These are phyloP conservation scores for Heliothis peltigera DNA, from an alignment of 2,888 invertebrate species.

Conservation along the genomic window DNA sequence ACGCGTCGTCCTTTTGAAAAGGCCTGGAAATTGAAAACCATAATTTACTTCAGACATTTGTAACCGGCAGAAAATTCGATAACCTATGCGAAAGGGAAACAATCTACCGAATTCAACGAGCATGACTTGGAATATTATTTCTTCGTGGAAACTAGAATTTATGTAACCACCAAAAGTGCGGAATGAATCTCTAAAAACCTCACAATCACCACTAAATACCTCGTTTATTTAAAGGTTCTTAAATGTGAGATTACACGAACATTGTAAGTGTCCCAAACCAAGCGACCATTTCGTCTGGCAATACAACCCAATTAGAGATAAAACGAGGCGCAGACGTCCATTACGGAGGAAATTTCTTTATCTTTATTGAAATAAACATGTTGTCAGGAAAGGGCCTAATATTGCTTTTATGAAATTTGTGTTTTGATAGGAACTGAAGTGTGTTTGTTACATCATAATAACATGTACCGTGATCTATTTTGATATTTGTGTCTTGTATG, in stretches of 20 bases:
- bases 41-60: constrained; percentile 16
- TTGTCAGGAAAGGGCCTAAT: constrained; percentile 58
- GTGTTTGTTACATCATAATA: too few species aligned
- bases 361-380: constrained; percentile 69
- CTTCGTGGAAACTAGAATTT: not conserved
- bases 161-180: not conserved
- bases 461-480: too few species aligned
- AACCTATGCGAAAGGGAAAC: not conserved
- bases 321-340: constrained; percentile 64
- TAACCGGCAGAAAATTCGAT: not conserved
- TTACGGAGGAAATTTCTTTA: constrained; percentile 67
- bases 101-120: not conserved
- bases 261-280: constrained; percentile 47
- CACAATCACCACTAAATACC: constrained; percentile 31
- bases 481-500: too few species aligned
- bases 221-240: constrained; percentile 49
- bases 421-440: constrained; percentile 28
- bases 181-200: constrained; percentile 14
- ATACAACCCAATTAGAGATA: constrained; percentile 70
- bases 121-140: constrained; percentile 5
- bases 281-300: constrained; percentile 60
- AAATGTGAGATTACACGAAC: constrained; percentile 55
- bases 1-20: constrained; percentile 20
- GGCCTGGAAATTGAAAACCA: constrained; percentile 12
- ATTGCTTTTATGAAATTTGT: constrained; percentile 41